Base-by-base conservation (phyloP, 2,113 vertebrate genomes). In the Malurus alboscapulatus region DNA sequence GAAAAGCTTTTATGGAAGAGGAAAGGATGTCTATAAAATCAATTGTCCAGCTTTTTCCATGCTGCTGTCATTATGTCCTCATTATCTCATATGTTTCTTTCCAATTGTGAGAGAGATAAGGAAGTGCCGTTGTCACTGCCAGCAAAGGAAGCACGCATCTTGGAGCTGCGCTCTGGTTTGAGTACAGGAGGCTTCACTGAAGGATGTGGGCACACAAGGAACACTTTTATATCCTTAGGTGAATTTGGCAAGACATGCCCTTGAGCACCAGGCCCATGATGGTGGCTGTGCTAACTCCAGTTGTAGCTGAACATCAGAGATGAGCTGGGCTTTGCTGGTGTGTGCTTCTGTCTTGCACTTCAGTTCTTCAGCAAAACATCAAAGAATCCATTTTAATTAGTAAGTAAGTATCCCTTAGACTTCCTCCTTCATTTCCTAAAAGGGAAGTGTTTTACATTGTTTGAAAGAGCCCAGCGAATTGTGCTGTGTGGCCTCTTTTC, bases 221-320 rank as follows among this genome's bases (percentile, higher is more conserved):
- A 50, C 3, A 0, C 88, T 78, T 42, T 44, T 4, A 17, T 1
- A 0, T 36, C 83, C 14, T 0, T 36, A 62, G 63, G 17, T 0
- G 8, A 71, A 10, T 42, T 34, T 68, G 34, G 34, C 27, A 71
- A 19, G 44, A 40, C 4, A 0, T 54, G 62, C 4, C 25, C n/a
- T 44, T 0, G 1, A 79, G 65, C 76, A 36, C 7, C 21, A 29
- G 36, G 24, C 27, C 16, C 30, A 6, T 0, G 0, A 1, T 26
- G 22, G 17, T 3, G 2, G 12, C 63, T 69, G 30, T 5, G 2
- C 42, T 51, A 4, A 47, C 21, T 73, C 19, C 1, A 3, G 24
- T 29, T 67, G 32, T 26, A 44, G 21, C 40, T 74, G 63, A 51
- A n/a, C 8, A 22, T 27, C 14, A 13, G 69, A n/a, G 22, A 14